These are phyloP conservation scores for Ypsolopha scabrella DNA, from an alignment of 2,888 invertebrate genomes.

Conservation along the genomic window DNA sequence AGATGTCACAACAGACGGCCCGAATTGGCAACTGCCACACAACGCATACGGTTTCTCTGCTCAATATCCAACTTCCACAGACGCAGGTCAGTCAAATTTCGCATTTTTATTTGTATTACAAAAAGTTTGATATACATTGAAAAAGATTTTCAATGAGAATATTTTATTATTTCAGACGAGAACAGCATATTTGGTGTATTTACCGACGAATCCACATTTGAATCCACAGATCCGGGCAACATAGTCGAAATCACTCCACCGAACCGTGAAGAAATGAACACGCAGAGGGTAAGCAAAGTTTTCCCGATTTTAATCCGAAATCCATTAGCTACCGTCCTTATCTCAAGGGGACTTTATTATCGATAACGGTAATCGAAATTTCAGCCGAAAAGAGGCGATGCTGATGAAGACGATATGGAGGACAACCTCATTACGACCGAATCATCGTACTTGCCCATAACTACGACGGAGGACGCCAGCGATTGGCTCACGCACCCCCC, in stretches of 20 bases:
- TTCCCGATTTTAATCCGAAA: not conserved
- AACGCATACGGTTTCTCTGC: constrained; percentile 21
- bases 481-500: constrained; percentile 63
- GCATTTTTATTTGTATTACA: not conserved
- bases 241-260: not conserved
- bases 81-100: constrained; percentile 34
- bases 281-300: not conserved
- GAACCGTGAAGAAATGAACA: not conserved
- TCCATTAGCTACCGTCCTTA: not conserved
- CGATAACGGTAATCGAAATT: constrained; percentile 10
- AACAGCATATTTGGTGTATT: constrained; percentile 60
- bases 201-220: constrained; percentile 24
- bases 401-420: constrained; percentile 23
- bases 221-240: not conserved
- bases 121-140: not conserved
- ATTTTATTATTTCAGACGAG: constrained; percentile 37
- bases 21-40: constrained; percentile 28
- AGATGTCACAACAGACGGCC: constrained; percentile 27
- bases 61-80: constrained; percentile 24
- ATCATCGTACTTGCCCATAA: constrained; percentile 37
- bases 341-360: not conserved
- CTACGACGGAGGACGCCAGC: constrained; percentile 44
- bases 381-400: constrained; percentile 36
- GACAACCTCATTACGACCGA: constrained; percentile 41
- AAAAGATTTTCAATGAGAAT: not conserved